A percentile compares a stretch with the other conserved stretches of the same genome.
phyloP scores from a whole-genome alignment of 2,113 vertebrate species.

The Sceloporus tristichus region DNA sequence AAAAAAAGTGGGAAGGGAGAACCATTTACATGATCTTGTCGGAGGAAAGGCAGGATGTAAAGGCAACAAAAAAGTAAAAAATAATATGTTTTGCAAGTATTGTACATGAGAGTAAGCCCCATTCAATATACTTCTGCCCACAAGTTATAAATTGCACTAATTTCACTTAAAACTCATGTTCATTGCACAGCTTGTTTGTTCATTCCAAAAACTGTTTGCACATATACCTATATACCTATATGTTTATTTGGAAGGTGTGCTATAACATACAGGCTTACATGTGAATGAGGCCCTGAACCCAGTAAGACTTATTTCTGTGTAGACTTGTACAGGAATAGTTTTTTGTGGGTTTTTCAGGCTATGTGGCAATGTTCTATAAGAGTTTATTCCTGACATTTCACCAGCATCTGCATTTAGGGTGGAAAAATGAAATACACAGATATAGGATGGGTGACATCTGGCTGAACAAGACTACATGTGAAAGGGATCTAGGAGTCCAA shows the following conservation, averaged over 20 bases:
- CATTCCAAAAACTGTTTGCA: neutral
- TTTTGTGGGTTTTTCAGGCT: no score
- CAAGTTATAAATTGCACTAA: neutral
- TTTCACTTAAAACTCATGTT: constrained; percentile 3
- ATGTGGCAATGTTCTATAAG: no score
- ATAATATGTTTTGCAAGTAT: neutral
- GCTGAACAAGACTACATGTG: no score
- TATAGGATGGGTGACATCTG: no score
- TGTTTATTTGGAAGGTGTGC: neutral
- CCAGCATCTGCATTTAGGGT: no score
- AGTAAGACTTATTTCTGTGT: neutral
- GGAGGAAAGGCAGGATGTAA: neutral
- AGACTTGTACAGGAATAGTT: no score
- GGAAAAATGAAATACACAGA: no score
- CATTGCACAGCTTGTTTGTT: neutral
- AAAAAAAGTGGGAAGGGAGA: neutral
- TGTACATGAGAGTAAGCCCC: neutral
- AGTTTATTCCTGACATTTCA: no score
- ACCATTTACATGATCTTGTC: neutral
- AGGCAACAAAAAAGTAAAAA: neutral
- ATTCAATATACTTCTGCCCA: neutral
- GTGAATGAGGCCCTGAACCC: neutral
- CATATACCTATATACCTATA: neutral
- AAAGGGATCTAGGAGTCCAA: no score
- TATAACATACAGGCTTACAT: neutral